Base-by-base conservation (phyloP, 2,797 vertebrate species). In the Dromococcyx pavoninus region DNA sequence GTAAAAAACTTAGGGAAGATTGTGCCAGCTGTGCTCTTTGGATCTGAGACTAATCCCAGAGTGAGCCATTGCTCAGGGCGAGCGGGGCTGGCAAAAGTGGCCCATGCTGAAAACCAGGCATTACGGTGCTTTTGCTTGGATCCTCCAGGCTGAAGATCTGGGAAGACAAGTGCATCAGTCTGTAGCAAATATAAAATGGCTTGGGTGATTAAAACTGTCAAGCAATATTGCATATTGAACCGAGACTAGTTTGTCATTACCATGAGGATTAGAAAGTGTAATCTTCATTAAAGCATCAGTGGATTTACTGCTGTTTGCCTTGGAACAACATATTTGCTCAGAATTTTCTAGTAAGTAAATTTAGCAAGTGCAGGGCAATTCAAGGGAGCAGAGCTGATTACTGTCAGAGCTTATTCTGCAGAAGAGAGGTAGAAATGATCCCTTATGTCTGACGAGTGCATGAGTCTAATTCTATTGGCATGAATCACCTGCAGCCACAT, bases 271-370 rank as follows among this genome's bases (percentile, higher is more conserved):
- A 50, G 93, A 69, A 91, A 81, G 66, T 65, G 62, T 61, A 58
- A 86, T 82, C 85, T 95, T 93, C 92, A 93, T 93, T 91, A 90
- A 81, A 91, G 70, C 64, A 28, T 37, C 74, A 9, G 39, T 70
- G 95, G 95, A 94, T 95, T 96, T 94, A 70, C 35, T 35, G 89
- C 50, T 91, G 32, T 77, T 74, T 61, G 62, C 33, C 48, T 35
- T 50, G 37, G 51, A 88, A 56, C 33, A 32, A 91, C 80, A 18
- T 79, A 25, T 85, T 85, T 89, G 80, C 51, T 24, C 61, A 54
- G 78, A 80, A 50, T 84, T 89, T 95, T 87, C 81, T 79, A 65
- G 83, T 79, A 77, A 93, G 94, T 78, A 43, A 73, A 95, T 92
- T 91, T 62, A 89, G 88, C 61, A 71, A 85, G 61, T 62, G 82